These are phyloP conservation scores for Paracentrotus lividus DNA, from an alignment of 53 echinoderm and acorn worm genomes.

Conservation along the genomic window DNA sequence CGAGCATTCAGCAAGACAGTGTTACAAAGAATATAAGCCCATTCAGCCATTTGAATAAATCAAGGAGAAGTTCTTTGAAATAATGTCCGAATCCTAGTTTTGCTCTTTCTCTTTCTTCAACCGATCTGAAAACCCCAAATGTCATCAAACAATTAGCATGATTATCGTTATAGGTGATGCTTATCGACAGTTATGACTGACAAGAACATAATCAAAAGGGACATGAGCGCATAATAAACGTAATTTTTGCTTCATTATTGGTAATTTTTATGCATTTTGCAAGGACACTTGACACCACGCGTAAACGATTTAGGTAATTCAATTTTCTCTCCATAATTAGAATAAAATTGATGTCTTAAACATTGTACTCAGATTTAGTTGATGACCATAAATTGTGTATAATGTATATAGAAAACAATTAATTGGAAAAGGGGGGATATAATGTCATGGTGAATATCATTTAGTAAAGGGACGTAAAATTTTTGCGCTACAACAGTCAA, in stretches of 20 bases:
- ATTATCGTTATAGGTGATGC: too few relatives aligned
- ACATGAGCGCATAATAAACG: background rate
- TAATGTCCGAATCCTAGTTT: too few relatives aligned
- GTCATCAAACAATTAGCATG: too few relatives aligned
- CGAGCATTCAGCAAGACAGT: too few relatives aligned
- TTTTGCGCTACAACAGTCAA: background rate
- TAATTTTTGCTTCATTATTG: background rate
- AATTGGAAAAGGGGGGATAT: background rate
- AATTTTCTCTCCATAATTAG: background rate
- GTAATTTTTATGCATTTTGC: background rate
- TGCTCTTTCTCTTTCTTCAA: too few relatives aligned
- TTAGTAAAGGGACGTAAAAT: background rate
- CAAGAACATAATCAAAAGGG: background rate
- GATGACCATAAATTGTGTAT: background rate
- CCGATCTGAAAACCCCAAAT: too few relatives aligned
- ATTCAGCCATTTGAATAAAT: too few relatives aligned
- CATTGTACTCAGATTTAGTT: background rate
- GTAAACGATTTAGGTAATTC: background rate
- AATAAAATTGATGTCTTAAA: background rate
- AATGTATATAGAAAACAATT: background rate
- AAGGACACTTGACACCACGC: background rate
- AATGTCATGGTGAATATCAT: background rate
- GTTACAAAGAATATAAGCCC: too few relatives aligned
- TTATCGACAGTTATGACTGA: too few relatives aligned
- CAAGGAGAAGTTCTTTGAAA: too few relatives aligned